Base-by-base conservation (phyloP, 2,888 invertebrate genomes). In the Therioaphis trifolii region DNA sequence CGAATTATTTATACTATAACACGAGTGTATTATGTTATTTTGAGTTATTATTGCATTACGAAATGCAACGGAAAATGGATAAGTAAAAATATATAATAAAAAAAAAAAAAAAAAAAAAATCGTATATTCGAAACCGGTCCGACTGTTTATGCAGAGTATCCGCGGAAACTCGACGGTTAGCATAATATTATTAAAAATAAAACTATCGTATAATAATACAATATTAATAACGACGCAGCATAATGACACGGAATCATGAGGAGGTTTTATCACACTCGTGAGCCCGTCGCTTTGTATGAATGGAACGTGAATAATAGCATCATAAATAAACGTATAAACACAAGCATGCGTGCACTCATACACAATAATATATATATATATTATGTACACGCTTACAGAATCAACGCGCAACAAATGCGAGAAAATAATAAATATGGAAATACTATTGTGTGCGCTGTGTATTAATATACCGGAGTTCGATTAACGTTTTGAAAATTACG, bases 231-330 rank as follows among this genome's bases (percentile, higher is more conserved):
- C 61, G 61, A 27, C 27, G 61, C 58, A 2, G 15, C 27, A 29
- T 24, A 49, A n/a, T 4, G 49, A 7, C 71, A 29, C n/a, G 27
- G 49, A 27, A 29, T 71, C 49, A 4, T n/a, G 29, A 29, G n/a
- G n/a, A n/a, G n/a, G 52, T 52, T 29, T 29, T 72, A 52, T n/a
- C 24, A 52, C 29, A 11, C 11, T 18, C 1, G n/a, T 14, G n/a
- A 11, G 7, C n/a, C 21, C 14, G 2, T 7, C 12, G 15, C 52
- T 15, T 69, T 14, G 11, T 27, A 52, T 72, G 72, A 72, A 72
- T 72, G 72, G 12, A 52, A 52, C 4, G 29, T 0, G 29, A 49
- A 72, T n/a, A 72, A 72, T 29, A 72, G 35, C 40, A 49, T 29
- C 18, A 29, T 72, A 52, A 72, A 52, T 29, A 52, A 49, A 4